Evolutionary conservation across 1,140 invertebrate genomes (phyloP), one percentile per base, ranked within the genome.

Genomic region (Zaprionus kolodkinae): DNA sequence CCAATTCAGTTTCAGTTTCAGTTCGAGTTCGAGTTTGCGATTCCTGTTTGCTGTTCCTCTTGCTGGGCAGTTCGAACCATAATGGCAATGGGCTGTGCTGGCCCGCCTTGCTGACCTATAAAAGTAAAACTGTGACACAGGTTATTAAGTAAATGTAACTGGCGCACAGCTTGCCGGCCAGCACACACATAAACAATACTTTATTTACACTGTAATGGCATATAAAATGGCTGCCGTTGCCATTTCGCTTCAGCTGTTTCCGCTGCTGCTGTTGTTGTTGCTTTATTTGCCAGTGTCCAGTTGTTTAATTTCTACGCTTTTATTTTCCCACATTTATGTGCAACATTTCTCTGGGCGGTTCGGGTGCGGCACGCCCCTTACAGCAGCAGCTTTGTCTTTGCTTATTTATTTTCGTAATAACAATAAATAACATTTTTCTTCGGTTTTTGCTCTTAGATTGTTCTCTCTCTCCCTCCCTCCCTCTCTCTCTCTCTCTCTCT

Each of bases 371-470:
- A 43, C 48, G 35, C n/a, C 81, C 74, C 66, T 62, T 65, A 33
- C 62, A 43, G n/a, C 69, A 72, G 64, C 21, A 1, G n/a, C 72
- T 72, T 64, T 59, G 56, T 70, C 54, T 67, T 76, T 88, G 82
- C 84, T 87, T 87, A 87, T 88, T 87, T 87, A 87, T 87, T 87
- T 88, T 87, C 84, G 84, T 87, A 88, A 87, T 87, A 87, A 87
- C 85, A 88, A 88, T 87, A 87, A 87, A 87, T 88, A 88, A 88
- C 84, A 87, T 87, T 87, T 87, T 88, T 88, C 84, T 87, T 80
- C 25, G 67, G 72, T 65, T 82, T 74, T 76, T 64, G 57, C 68
- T 63, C 30, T 57, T 66, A 66, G 54, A 38, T 57, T 45, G 50
- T n/a, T n/a, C n/a, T n/a, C n/a, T n/a, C n/a, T n/a, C n/a, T n/a